These are phyloP conservation scores for Sinopyrophorus schimmeli DNA, from an alignment of 2,888 invertebrate species.

Conservation along the genomic window DNA sequence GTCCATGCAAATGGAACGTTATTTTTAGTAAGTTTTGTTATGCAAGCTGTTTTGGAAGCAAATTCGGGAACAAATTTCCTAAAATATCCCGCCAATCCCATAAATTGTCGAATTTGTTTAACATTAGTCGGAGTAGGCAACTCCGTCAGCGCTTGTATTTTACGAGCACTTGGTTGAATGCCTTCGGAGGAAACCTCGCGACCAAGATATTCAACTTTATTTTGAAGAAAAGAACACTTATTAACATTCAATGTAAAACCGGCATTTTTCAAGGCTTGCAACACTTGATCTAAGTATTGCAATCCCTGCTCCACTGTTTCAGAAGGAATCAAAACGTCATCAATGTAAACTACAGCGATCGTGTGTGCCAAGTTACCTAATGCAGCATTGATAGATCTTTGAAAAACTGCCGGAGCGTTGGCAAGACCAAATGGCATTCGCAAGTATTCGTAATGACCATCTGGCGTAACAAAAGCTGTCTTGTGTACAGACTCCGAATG, in stretches of 20 bases:
- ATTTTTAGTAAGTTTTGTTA: conserved; percentile 28
- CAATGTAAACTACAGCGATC: no score
- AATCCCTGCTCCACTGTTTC: no score
- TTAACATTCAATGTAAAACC: conserved; percentile 30
- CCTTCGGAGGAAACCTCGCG: conserved; percentile 31
- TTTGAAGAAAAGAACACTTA: conserved; percentile 34
- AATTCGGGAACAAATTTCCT: conserved; percentile 36
- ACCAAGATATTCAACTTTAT: conserved; percentile 33
- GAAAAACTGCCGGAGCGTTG: conserved; percentile 23
- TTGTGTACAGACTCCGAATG: not conserved
- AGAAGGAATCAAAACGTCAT: no score
- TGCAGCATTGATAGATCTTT: conserved; percentile 22
- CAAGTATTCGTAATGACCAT: no score
- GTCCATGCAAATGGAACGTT: conserved; percentile 29
- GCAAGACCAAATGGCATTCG: conserved; percentile 26
- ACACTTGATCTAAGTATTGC: no score
- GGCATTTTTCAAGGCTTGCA: no score
- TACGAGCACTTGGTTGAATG: conserved; percentile 30
- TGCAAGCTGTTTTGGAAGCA: conserved; percentile 28
- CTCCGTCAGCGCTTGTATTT: conserved; percentile 31
- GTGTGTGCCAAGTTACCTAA: conserved; percentile 9
- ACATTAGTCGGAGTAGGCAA: conserved; percentile 32
- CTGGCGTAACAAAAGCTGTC: not conserved
- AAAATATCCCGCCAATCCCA: conserved; percentile 38
- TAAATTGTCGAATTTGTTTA: conserved; percentile 34